Conservation (phyloP, 2,888 invertebrate genomes). For the Archips xylosteana region DNA sequence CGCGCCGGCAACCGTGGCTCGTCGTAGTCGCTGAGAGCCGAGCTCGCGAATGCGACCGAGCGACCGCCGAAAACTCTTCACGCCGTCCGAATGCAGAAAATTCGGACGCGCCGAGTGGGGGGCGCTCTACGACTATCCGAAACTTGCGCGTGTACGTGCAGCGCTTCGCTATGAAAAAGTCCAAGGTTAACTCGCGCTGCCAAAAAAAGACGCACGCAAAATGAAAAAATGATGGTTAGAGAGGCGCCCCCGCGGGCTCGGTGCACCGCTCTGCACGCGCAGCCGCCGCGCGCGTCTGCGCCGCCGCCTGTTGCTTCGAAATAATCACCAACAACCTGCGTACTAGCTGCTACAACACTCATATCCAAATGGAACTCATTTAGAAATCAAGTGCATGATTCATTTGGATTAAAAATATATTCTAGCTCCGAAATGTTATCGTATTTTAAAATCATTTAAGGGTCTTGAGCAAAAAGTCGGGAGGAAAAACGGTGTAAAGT, state of each 20-base stretch:
- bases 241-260: conserved; percentile 75
- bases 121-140: conserved; percentile 84
- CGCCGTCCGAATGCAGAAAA: conserved; percentile 84
- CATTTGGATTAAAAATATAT: background rate
- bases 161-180: conserved; percentile 83
- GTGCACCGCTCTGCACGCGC: conserved; percentile 73
- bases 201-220: conserved; percentile 85
- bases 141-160: conserved; percentile 84
- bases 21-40: conserved; percentile 79
- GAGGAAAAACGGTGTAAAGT: conserved; percentile 17
- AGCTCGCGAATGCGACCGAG: conserved; percentile 83
- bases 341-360: background rate
- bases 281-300: conserved; percentile 51
- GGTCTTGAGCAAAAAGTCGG: background rate
- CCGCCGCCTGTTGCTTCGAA: conserved; percentile 47
- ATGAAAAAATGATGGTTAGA: conserved; percentile 82
- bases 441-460: conserved; percentile 15
- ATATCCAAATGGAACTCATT: background rate
- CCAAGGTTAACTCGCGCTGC: conserved; percentile 85
- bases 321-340: conserved; percentile 22
- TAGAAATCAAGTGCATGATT: conserved; percentile 6
- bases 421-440: background rate
- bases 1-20: conserved; percentile 61
- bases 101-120: conserved; percentile 83
- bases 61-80: conserved; percentile 83